phyloP scores from a whole-genome alignment of 2,888 invertebrate species.

The Glomeris marginata region DNA sequence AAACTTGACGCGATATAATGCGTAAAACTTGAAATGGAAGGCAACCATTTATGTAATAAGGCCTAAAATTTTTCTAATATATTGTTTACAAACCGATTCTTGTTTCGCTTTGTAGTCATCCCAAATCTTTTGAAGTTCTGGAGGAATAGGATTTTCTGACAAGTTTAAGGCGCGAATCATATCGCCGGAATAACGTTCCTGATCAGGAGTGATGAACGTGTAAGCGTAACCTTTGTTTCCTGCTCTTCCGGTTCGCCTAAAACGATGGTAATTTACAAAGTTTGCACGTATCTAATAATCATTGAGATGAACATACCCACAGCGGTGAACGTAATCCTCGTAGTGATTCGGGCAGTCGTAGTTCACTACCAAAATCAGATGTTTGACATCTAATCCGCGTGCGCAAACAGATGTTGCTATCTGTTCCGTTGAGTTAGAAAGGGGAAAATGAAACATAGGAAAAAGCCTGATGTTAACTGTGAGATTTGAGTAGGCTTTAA shows the following conservation, averaged over 20 bases:
- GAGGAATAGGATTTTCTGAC: constrained; percentile 60
- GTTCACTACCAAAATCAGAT: constrained; percentile 91
- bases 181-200: constrained; percentile 86
- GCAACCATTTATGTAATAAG: too few relatives aligned
- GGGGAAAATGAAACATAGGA: background rate
- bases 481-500: background rate
- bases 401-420: constrained; percentile 97
- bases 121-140: constrained; percentile 64
- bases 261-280: constrained; percentile 10
- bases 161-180: constrained; percentile 79
- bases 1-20: background rate
- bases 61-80: too few relatives aligned
- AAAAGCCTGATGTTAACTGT: constrained; percentile 6
- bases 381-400: constrained; percentile 95
- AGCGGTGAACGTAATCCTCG: constrained; percentile 98
- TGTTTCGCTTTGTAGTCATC: constrained; percentile 75
- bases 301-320: constrained; percentile 41
- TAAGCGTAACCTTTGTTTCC: constrained; percentile 96
- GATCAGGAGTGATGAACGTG: constrained; percentile 91
- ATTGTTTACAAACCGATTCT: constrained; percentile 55
- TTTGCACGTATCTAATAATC: background rate
- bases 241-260: constrained; percentile 41
- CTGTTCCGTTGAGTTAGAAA: constrained; percentile 23
- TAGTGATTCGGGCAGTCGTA: constrained; percentile 99
- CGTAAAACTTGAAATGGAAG: background rate